Evolutionary conservation across 2,797 vertebrate species (phyloP).

Genomic region (Poeciliopsis paucimaculata): DNA sequence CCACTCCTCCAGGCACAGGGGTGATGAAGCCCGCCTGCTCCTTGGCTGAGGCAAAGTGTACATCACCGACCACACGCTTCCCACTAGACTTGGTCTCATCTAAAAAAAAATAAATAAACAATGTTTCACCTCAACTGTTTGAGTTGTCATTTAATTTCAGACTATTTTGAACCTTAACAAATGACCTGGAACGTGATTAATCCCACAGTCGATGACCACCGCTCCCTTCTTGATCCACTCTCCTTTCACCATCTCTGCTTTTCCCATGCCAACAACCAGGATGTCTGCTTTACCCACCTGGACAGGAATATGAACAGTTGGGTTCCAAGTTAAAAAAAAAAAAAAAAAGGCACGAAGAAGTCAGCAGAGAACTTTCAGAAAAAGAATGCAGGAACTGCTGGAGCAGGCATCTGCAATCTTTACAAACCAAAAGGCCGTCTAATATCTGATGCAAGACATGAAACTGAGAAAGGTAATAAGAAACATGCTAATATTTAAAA

Average conservation of each 20-base stretch:
- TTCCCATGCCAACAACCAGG: slow-evolving; percentile 93
- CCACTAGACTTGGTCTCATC: slow-evolving; percentile 89
- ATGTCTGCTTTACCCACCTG: slow-evolving; percentile 95
- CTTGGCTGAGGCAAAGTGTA: slow-evolving; percentile 87
- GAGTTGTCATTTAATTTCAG: background rate
- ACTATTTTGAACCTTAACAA: background rate
- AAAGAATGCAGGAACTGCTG: background rate
- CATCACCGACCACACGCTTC: slow-evolving; percentile 92
- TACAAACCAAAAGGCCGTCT: too few species aligned
- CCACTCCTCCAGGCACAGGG: slow-evolving; percentile 95
- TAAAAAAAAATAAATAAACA: slow-evolving; percentile 52
- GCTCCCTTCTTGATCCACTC: slow-evolving; percentile 98
- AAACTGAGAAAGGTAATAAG: background rate
- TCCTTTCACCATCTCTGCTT: slow-evolving; percentile 94
- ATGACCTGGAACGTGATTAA: slow-evolving; percentile 93
- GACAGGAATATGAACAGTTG: background rate
- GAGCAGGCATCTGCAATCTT: too few species aligned
- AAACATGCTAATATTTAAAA: background rate
- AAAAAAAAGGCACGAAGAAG: background rate
- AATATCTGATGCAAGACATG: background rate
- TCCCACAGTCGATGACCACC: slow-evolving; percentile 97
- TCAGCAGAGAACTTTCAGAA: slow-evolving; percentile 16
- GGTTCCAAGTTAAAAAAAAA: background rate
- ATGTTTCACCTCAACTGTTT: background rate
- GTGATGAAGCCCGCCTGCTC: slow-evolving; percentile 93